Conservation (phyloP, 2,113 vertebrate species). For the Lethenteron camtschaticum region DNA sequence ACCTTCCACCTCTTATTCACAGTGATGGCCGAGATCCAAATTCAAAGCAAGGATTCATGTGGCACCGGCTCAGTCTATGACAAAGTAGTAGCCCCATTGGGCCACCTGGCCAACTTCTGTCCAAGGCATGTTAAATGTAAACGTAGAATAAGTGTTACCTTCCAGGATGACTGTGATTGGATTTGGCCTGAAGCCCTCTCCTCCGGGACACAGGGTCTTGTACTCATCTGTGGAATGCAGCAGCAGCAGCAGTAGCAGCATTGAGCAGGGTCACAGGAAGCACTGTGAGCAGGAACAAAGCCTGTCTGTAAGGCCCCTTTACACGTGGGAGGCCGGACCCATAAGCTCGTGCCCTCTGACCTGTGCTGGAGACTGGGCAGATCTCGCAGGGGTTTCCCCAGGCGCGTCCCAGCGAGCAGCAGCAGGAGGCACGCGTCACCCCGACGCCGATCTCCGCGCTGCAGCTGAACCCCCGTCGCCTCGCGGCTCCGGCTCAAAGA, state of each 20-base stretch:
- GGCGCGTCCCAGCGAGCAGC: conserved; percentile 40
- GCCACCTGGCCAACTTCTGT: too few relatives aligned
- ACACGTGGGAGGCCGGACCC: too few relatives aligned
- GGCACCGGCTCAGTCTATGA: too few relatives aligned
- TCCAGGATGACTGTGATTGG: conserved; percentile 51
- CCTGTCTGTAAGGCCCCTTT: too few relatives aligned
- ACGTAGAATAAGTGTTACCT: conserved; percentile 18
- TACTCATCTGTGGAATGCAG: conserved; percentile 30
- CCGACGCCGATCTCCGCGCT: conserved; percentile 43
- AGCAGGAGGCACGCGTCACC: conserved; percentile 47
- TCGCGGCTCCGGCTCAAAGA: conserved; percentile 29
- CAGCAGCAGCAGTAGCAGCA: too few relatives aligned
- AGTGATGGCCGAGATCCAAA: too few relatives aligned
- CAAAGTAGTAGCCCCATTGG: too few relatives aligned
- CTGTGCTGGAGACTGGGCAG: conserved; percentile 39
- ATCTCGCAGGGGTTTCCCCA: conserved; percentile 55
- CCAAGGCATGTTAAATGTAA: too few relatives aligned
- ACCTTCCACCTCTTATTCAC: too few relatives aligned
- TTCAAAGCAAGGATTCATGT: too few relatives aligned
- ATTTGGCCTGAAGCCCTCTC: conserved; percentile 53
- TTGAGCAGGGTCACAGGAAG: too few relatives aligned
- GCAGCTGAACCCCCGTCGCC: conserved; percentile 32
- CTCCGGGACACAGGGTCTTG: conserved; percentile 48
- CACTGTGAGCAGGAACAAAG: too few relatives aligned
- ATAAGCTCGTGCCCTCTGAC: conserved; percentile 21